phyloP scores from a whole-genome alignment of 2,113 vertebrate species.

The Mesitornis unicolor region DNA sequence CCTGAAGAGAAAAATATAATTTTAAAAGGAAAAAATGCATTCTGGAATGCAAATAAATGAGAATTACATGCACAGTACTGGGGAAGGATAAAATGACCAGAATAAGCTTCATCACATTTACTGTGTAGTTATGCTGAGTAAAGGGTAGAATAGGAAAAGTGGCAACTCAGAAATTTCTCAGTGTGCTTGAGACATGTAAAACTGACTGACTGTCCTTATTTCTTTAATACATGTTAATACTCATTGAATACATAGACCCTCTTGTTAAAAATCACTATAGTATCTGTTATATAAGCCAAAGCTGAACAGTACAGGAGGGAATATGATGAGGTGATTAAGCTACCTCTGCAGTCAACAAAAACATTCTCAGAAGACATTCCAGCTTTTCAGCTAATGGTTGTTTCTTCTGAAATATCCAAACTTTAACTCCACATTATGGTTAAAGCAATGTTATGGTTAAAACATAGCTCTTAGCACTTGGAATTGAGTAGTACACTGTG shows the following conservation, averaged over 20 bases:
- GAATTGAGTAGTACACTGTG: neutral
- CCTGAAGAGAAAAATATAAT: neutral
- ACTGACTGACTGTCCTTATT: neutral
- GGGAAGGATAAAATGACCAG: neutral
- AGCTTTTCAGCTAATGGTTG: neutral
- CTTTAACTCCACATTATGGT: neutral
- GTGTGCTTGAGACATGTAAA: neutral
- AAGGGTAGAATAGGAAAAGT: neutral
- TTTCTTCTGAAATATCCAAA: neutral
- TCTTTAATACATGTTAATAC: neutral
- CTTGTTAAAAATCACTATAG: neutral
- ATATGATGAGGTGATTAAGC: neutral
- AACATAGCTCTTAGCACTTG: neutral
- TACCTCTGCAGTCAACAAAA: neutral
- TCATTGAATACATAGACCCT: neutral
- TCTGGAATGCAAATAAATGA: neutral
- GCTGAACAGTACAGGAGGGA: neutral
- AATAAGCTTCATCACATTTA: neutral
- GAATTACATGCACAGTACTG: neutral
- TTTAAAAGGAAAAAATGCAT: neutral
- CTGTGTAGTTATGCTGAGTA: neutral
- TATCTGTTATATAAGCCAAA: neutral
- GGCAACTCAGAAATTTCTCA: neutral
- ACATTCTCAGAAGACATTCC: neutral
- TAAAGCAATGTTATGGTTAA: neutral